Percentiles rank a stretch among this genome's conserved stretches.
phyloP scores from a whole-genome alignment of 2,888 invertebrate species.

The Oithona nana region DNA sequence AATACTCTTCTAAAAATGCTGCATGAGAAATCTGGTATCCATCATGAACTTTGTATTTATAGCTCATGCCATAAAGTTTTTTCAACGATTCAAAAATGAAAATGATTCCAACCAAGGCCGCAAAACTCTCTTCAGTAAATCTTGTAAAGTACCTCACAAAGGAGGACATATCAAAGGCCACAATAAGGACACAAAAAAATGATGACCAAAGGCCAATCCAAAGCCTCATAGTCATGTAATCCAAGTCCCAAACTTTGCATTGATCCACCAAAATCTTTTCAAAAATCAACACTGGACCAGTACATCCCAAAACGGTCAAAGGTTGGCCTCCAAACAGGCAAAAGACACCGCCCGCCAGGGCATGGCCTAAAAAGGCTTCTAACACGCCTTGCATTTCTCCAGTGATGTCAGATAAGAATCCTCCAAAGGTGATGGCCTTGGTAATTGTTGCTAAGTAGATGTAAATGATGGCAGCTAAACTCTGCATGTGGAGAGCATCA shows the following conservation, averaged over 20 bases:
- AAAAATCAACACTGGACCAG: constrained; percentile 16
- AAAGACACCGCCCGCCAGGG: constrained; percentile 15
- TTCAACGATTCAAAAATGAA: constrained; percentile 67
- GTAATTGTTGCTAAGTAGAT: constrained; percentile 17
- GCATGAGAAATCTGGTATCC: neutral
- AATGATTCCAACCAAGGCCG: constrained; percentile 90
- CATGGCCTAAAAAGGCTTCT: constrained; percentile 16
- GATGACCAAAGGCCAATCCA: constrained; percentile 96
- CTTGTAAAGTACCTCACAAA: constrained; percentile 91
- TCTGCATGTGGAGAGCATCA: constrained; percentile 14
- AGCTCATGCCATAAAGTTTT: constrained; percentile 9
- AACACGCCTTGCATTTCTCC: constrained; percentile 10
- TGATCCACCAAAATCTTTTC: constrained; percentile 14
- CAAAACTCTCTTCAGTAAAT: constrained; percentile 95
- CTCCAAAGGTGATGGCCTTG: constrained; percentile 18
- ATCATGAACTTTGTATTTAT: constrained; percentile 4
- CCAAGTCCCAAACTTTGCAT: constrained; percentile 44
- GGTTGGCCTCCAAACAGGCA: constrained; percentile 17
- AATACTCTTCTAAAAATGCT: constrained; percentile 1
- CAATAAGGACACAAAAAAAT: constrained; percentile 58
- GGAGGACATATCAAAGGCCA: constrained; percentile 84
- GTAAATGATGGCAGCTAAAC: constrained; percentile 14
- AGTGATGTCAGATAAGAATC: constrained; percentile 16
- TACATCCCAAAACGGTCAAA: constrained; percentile 16
- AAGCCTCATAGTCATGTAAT: constrained; percentile 80